Base-by-base conservation (phyloP, 1,140 invertebrate genomes). In the Berghia stephanieae region DNA sequence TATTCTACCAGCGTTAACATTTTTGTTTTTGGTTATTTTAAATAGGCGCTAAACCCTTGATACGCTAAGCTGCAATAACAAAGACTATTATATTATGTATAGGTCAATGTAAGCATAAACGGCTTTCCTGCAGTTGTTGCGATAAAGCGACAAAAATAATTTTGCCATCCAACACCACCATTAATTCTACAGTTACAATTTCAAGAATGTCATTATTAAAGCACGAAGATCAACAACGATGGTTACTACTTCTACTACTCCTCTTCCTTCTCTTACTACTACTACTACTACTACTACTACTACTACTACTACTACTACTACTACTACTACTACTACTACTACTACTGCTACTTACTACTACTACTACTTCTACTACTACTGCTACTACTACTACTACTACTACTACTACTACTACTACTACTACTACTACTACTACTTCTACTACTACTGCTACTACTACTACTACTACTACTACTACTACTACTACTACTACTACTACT, bases 341-440 rank as follows among this genome's bases (percentile, higher is more conserved):
- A 52, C 46, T 52, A 52, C 46, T 52, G n/a, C n/a, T n/a, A n/a
- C n/a, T n/a, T n/a, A n/a, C n/a, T n/a, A n/a, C n/a, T n/a, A n/a
- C n/a, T n/a, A n/a, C 46, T 52, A 52, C 46, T 52, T 13, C 46
- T 52, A 24, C 46, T 52, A 24, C 46, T 52, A 24, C 46, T 52
- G 46, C 46, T 52, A 24, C 46, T 52, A 24, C 46, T 52, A 24
- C 46, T 52, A 24, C 46, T 52, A 52, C 46, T 52, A 52, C 46
- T 52, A 52, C 46, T 52, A 52, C 46, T 52, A 52, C 46, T 52
- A 52, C 46, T 52, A 52, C 46, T 52, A 52, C 46, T 52, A 52
- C 46, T 52, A 52, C 46, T 52, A 52, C 46, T 52, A 52, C 46
- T 52, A 52, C 46, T 52, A 52, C 46, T 52, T 16, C 46, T 52